A percentile compares a stretch with the other conserved stretches of the same genome.
phyloP scores from a whole-genome alignment of 2,888 invertebrate species.

The Hypsopygia costalis region DNA sequence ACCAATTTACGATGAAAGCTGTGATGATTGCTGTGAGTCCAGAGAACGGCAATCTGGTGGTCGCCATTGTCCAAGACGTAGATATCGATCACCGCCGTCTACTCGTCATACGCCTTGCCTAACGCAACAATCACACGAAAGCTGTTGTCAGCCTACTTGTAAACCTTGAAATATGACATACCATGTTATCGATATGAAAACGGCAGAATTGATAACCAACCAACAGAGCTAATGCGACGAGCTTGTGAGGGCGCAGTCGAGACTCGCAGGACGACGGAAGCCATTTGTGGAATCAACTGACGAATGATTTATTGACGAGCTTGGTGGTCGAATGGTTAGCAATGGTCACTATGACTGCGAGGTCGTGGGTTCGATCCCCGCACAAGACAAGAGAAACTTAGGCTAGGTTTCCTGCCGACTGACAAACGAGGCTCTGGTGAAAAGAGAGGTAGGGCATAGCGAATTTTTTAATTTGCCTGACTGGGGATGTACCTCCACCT shows the following conservation, averaged over 20 bases:
- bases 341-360: no score
- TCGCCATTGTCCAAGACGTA: background rate
- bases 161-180: slow-evolving; percentile 65
- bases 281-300: slow-evolving; percentile 48
- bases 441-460: no score
- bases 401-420: no score
- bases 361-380: no score
- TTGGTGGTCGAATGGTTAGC: no score
- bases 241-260: slow-evolving; percentile 66
- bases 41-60: background rate
- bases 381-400: no score
- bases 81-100: background rate
- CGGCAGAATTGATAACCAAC: slow-evolving; percentile 66
- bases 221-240: slow-evolving; percentile 56
- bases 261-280: slow-evolving; percentile 39
- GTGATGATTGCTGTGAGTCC: slow-evolving; percentile 5
- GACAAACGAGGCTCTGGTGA: no score
- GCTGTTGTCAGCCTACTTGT: slow-evolving; percentile 28
- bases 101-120: slow-evolving; percentile 20
- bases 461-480: no score
- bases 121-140: slow-evolving; percentile 13
- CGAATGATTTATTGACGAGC: no score
- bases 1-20: slow-evolving; percentile 12
- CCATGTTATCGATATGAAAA: slow-evolving; percentile 74
- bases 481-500: no score